phyloP scores from a whole-genome alignment of 1,140 invertebrate species.

The Zaprionus gabonicus region DNA sequence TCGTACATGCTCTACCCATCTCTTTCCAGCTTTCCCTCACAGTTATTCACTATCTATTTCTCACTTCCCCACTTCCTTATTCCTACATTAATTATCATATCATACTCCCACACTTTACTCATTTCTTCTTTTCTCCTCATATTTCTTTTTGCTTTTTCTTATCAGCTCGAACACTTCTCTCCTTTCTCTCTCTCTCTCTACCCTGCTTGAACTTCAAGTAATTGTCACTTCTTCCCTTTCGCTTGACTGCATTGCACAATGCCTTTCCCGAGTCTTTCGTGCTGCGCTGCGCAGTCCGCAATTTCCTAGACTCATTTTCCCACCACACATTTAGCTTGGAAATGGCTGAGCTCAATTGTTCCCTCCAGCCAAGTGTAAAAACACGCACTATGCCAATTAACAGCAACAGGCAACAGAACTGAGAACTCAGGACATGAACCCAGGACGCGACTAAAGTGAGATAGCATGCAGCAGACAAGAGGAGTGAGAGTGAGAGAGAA shows the following conservation, averaged over 20 bases:
- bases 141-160: not conserved
- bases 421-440: slow-evolving; percentile 17
- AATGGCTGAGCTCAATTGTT: slow-evolving; percentile 36
- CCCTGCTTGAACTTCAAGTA: not conserved
- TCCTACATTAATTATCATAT: no score
- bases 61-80: not conserved
- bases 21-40: not conserved
- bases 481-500: slow-evolving; percentile 39
- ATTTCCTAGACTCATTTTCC: slow-evolving; percentile 34
- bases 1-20: no score
- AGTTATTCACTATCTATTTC: not conserved
- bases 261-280: not conserved
- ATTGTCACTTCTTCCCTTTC: slow-evolving; percentile 34
- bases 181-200: not conserved
- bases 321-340: slow-evolving; percentile 24
- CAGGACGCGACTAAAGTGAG: slow-evolving; percentile 43
- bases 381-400: slow-evolving; percentile 78
- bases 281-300: not conserved
- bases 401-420: slow-evolving; percentile 59
- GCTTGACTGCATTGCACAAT: slow-evolving; percentile 34
- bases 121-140: not conserved
- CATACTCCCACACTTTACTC: not conserved
- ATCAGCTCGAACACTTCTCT: not conserved
- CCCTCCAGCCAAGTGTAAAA: slow-evolving; percentile 59
- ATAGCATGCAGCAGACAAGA: slow-evolving; percentile 27